Percentiles rank a stretch among this genome's conserved stretches.
phyloP scores from a whole-genome alignment of 30 jellyfish, hydroid and myxozoan genomes.

The Rhopilema esculentum region DNA sequence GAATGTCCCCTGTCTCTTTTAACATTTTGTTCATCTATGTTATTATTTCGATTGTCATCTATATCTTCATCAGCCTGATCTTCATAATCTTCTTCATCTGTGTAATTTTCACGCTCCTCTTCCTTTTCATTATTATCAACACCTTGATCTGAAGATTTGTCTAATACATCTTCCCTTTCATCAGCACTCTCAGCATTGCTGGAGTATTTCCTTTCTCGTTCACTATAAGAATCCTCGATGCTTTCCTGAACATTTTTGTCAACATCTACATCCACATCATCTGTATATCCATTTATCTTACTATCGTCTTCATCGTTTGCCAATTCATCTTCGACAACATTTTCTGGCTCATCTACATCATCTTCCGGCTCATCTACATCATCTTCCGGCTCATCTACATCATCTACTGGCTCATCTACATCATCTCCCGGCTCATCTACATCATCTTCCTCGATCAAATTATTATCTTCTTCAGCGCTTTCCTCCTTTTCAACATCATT shows the following conservation, averaged over 20 bases:
- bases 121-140: slow-evolving; percentile 20
- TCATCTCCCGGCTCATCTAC: slow-evolving; percentile 26
- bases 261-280: not conserved
- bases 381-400: slow-evolving; percentile 34
- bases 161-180: slow-evolving; percentile 45
- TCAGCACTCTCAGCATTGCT: not conserved
- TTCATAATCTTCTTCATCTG: slow-evolving; percentile 39
- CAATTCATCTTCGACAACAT: slow-evolving; percentile 7
- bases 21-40: slow-evolving; percentile 1
- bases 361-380: slow-evolving; percentile 3
- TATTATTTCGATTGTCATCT: slow-evolving; percentile 7
- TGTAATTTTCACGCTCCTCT: slow-evolving; percentile 2
- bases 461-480: slow-evolving; percentile 27
- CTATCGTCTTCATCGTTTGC: slow-evolving; percentile 1
- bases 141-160: not conserved
- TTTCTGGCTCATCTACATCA: slow-evolving; percentile 27
- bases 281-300: slow-evolving; percentile 43
- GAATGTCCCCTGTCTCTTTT: slow-evolving; percentile 26
- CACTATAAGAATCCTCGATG: slow-evolving; percentile 11
- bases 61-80: slow-evolving; percentile 40
- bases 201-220: slow-evolving; percentile 10
- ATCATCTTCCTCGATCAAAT: slow-evolving; percentile 5
- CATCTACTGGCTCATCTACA: slow-evolving; percentile 24
- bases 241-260: slow-evolving; percentile 12
- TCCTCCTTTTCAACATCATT: slow-evolving; percentile 8